Conservation (phyloP, 2,888 invertebrate species). For the Acronicta aceris region DNA sequence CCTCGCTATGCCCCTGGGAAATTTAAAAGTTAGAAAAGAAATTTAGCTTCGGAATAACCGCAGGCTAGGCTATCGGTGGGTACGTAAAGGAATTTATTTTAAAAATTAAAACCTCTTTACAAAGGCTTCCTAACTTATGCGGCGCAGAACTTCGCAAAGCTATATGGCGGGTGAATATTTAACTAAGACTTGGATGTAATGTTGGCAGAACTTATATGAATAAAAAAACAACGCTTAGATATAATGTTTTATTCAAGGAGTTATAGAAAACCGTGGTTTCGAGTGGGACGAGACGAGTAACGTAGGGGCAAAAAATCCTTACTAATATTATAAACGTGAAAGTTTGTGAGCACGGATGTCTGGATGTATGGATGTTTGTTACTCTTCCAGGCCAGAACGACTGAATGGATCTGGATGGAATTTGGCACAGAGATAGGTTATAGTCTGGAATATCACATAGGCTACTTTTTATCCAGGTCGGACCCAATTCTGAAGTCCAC, state of each 20-base stretch:
- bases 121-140: slow-evolving; percentile 39
- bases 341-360: too few species aligned
- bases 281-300: too few species aligned
- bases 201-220: slow-evolving; percentile 21
- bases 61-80: slow-evolving; percentile 39
- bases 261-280: neutral
- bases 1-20: slow-evolving; percentile 5
- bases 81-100: slow-evolving; percentile 43
- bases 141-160: slow-evolving; percentile 40
- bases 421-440: too few species aligned
- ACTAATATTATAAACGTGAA: too few species aligned
- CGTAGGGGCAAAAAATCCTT: too few species aligned
- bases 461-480: too few species aligned
- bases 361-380: too few species aligned
- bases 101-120: slow-evolving; percentile 51
- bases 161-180: slow-evolving; percentile 48
- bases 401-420: too few species aligned
- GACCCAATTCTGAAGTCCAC: too few species aligned
- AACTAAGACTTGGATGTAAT: slow-evolving; percentile 24
- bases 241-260: neutral
- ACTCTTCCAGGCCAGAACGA: too few species aligned
- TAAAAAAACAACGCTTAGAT: slow-evolving; percentile 10
- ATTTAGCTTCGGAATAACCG: slow-evolving; percentile 27
- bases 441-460: too few species aligned
- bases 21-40: slow-evolving; percentile 41